Base-by-base conservation (phyloP, 2,113 vertebrate species). In the Bambusicola thoracicus region DNA sequence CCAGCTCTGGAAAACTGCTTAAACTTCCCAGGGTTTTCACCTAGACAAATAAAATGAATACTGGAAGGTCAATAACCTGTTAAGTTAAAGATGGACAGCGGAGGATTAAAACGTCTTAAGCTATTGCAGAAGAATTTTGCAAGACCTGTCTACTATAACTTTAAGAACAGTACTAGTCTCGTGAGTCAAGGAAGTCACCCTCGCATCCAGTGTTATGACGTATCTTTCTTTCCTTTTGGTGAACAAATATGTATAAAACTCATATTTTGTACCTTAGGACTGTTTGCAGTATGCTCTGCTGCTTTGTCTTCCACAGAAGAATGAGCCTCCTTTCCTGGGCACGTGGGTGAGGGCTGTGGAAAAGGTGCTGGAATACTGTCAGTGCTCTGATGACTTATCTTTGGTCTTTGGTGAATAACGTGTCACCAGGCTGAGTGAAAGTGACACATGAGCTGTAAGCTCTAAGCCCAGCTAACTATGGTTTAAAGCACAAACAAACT, bases 271-370 rank as follows among this genome's bases (percentile, higher is more conserved):
- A 30, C 25, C 38, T 72, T 34, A 27, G 5, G 84, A 40, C 32
- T 75, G 40, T 82, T 75, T 40, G 25, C 15, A 49, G 36, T 78
- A 10, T 63, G 30, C 46, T 48, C 62, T 66, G 9, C 8, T 36
- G 68, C 41, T 93, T 85, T 77, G 5, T 44, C 32, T 77, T 25
- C 41, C 8, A 11, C 20, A 38, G 65, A 90, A 51, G 13, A 74
- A 4, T 49, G 49, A 63, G 25, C 87, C 85, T 95, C 55, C 76
- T 91, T 95, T 74, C 34, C 17, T 81, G 69, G 32, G 20, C 6
- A n/a, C 2, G 0, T 74, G 34, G 29, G n/a, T 87, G 29, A 44
- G 67, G 34, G 7, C 6, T 81, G n/a, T 81, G 29, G 56, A 63
- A 81, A 19, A 67, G 32, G 34, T 88, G n/a, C 59, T 93, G 69